phyloP scores from a whole-genome alignment of 2,888 invertebrate species.

The Ganaspis brasiliensis region DNA sequence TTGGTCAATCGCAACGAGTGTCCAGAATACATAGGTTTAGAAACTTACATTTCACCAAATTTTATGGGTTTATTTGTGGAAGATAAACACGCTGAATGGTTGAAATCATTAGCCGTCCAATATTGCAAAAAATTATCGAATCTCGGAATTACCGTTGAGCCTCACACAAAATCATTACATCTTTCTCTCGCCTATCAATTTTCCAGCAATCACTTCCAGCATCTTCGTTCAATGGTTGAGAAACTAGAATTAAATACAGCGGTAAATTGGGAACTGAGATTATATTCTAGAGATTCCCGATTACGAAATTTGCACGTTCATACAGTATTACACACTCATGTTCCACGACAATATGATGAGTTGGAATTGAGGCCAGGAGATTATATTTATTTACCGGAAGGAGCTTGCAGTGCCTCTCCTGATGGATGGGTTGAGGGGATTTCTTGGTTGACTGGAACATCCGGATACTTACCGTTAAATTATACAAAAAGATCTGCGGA shows the following conservation, averaged over 20 bases:
- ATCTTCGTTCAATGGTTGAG: conserved; percentile 88
- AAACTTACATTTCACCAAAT: conserved; percentile 92
- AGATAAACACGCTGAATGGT: conserved; percentile 90
- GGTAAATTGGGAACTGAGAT: conserved; percentile 91
- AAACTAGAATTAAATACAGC: conserved; percentile 83
- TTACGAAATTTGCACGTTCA: conserved; percentile 86
- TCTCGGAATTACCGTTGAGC: conserved; percentile 88
- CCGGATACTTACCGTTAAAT: conserved; percentile 90
- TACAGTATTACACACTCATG: conserved; percentile 90
- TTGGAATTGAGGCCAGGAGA: conserved; percentile 92
- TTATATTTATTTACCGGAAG: conserved; percentile 90
- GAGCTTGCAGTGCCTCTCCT: conserved; percentile 87
- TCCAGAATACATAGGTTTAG: conserved; percentile 84
- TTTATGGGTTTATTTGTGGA: conserved; percentile 95
- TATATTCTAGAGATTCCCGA: conserved; percentile 92
- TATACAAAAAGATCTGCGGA: conserved; percentile 93
- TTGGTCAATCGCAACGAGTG: conserved; percentile 88
- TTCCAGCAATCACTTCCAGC: conserved; percentile 86
- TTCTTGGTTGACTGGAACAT: conserved; percentile 90
- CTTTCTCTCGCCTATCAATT: conserved; percentile 95
- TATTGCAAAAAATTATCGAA: conserved; percentile 91
- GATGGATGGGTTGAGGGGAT: conserved; percentile 95
- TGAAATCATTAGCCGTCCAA: conserved; percentile 89
- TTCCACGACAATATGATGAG: conserved; percentile 90
- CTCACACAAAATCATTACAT: conserved; percentile 92